Evolutionary conservation across 2,797 vertebrate species (phyloP).

Genomic region (Diplodus puntazzo): DNA sequence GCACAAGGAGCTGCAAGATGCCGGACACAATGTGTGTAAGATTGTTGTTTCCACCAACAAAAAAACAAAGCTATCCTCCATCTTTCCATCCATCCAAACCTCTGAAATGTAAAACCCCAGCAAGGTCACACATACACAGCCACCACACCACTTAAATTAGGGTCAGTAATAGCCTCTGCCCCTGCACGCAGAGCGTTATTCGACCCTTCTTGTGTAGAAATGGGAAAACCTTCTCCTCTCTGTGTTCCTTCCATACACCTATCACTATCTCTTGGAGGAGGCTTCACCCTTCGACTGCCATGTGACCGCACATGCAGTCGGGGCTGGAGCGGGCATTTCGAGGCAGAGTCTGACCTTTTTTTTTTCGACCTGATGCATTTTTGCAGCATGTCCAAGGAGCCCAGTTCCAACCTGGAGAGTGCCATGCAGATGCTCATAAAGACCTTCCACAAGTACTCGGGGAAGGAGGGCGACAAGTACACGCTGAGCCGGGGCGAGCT

Average conservation of each 20-base stretch:
- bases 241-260: constrained; percentile 35
- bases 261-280: constrained; percentile 63
- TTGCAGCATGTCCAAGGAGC: constrained; percentile 88
- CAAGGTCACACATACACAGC: constrained; percentile 58
- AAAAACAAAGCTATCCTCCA: constrained; percentile 62
- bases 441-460: constrained; percentile 89
- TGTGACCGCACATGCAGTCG: constrained; percentile 80
- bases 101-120: constrained; percentile 61
- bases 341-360: constrained; percentile 68
- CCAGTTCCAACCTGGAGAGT: constrained; percentile 86
- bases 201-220: constrained; percentile 50
- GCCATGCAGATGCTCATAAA: constrained; percentile 91
- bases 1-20: constrained; percentile 84
- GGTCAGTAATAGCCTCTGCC: constrained; percentile 53
- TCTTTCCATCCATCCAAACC: constrained; percentile 60
- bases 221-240: constrained; percentile 29
- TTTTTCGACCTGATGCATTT: constrained; percentile 30
- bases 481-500: constrained; percentile 86
- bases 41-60: constrained; percentile 63
- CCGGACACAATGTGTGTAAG: constrained; percentile 90
- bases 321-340: constrained; percentile 76
- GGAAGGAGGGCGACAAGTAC: constrained; percentile 88
- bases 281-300: constrained; percentile 78
- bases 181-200: constrained; percentile 43
- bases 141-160: constrained; percentile 35